Conservation (phyloP, 2,888 invertebrate genomes). For the Rhagophthalmus giganteus region DNA sequence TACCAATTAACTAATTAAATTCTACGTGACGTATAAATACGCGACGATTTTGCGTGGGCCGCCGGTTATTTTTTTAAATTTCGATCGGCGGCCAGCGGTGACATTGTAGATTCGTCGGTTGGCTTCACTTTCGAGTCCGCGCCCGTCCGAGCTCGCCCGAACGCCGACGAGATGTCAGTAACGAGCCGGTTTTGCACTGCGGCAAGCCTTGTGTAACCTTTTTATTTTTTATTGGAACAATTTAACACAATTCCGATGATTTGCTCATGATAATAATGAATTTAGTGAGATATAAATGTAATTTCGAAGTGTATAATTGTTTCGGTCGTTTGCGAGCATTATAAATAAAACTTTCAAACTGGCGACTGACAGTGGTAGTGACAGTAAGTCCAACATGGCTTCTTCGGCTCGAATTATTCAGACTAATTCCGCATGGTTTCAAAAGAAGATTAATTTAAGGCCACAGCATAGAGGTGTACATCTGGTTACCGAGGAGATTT, state of each 20-base stretch:
- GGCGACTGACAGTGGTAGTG: conserved; percentile 55
- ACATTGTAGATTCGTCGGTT: conserved; percentile 2
- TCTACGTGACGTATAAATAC: too few relatives aligned
- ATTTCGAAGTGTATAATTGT: conserved; percentile 47
- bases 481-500: conserved; percentile 94
- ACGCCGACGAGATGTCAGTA: conserved; percentile 46
- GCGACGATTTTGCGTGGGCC: too few relatives aligned
- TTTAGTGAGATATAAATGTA: conserved; percentile 59
- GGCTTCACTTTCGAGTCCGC: neutral
- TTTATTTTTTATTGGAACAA: conserved; percentile 43
- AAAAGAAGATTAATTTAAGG: conserved; percentile 93
- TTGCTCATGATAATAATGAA: conserved; percentile 72
- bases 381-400: conserved; percentile 72
- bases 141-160: conserved; percentile 47
- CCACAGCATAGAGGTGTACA: conserved; percentile 97
- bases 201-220: conserved; percentile 53
- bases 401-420: conserved; percentile 86
- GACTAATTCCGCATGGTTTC: conserved; percentile 97
- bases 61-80: too few relatives aligned
- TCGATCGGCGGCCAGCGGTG: too few relatives aligned
- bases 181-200: conserved; percentile 47
- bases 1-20: too few relatives aligned
- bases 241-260: conserved; percentile 57
- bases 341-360: conserved; percentile 49
- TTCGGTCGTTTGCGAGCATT: conserved; percentile 48